phyloP scores from a whole-genome alignment of 2,113 vertebrate species.

The Antigone vipio region DNA sequence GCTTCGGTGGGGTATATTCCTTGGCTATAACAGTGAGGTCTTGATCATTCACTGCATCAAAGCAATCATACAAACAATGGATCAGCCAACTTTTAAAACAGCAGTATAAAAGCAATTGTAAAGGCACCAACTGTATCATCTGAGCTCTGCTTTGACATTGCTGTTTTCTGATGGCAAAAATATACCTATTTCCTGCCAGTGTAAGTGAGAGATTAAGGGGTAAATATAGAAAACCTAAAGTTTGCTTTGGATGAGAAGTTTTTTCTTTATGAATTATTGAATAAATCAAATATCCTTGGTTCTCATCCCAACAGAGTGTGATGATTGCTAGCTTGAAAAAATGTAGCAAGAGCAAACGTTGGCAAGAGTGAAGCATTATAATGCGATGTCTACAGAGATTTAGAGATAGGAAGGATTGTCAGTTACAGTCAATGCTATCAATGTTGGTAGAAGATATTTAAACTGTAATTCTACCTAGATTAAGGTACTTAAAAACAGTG shows the following conservation, averaged over 20 bases:
- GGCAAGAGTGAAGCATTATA: slow-evolving; percentile 65
- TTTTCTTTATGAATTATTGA: slow-evolving; percentile 71
- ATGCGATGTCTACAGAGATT: slow-evolving; percentile 56
- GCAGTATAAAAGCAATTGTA: slow-evolving; percentile 59
- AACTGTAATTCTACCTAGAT: slow-evolving; percentile 46
- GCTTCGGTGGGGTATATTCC: neutral
- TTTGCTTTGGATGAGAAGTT: slow-evolving; percentile 70
- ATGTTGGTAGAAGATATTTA: slow-evolving; percentile 14
- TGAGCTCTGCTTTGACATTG: slow-evolving; percentile 61
- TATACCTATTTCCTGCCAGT: slow-evolving; percentile 63
- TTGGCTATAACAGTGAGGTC: neutral
- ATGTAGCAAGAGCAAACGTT: slow-evolving; percentile 67
- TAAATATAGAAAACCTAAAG: slow-evolving; percentile 69
- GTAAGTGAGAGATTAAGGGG: slow-evolving; percentile 64
- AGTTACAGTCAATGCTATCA: slow-evolving; percentile 24
- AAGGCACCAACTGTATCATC: slow-evolving; percentile 53
- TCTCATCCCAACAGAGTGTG: slow-evolving; percentile 66
- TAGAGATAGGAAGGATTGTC: slow-evolving; percentile 32
- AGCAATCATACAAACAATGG: slow-evolving; percentile 54
- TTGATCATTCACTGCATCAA: slow-evolving; percentile 5
- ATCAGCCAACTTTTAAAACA: slow-evolving; percentile 47
- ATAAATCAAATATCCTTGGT: slow-evolving; percentile 69
- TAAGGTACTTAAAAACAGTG: neutral
- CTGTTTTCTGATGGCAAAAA: slow-evolving; percentile 68
- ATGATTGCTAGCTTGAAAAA: slow-evolving; percentile 66